A percentile compares a stretch with the other conserved stretches of the same genome.
These are phyloP conservation scores for Cinclus mexicanus DNA, from an alignment of 2,113 vertebrate genomes.

Conservation along the genomic window DNA sequence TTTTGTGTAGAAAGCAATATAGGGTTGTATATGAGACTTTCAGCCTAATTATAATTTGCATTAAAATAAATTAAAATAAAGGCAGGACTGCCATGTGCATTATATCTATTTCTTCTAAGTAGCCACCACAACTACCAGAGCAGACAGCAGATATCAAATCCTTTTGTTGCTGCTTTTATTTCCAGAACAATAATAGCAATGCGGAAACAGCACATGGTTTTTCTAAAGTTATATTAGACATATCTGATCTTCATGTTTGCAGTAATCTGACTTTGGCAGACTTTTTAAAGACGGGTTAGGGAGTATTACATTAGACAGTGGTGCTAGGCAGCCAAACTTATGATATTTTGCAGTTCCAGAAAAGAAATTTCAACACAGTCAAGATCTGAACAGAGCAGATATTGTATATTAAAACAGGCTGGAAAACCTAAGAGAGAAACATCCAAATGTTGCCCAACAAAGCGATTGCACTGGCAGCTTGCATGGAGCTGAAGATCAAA, in stretches of 20 bases:
- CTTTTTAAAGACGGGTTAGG: slow-evolving; percentile 41
- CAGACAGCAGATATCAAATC: slow-evolving; percentile 56
- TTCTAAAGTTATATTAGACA: slow-evolving; percentile 53
- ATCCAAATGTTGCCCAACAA: slow-evolving; percentile 14
- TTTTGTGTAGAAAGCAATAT: not conserved
- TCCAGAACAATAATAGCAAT: slow-evolving; percentile 41
- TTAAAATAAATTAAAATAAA: not conserved
- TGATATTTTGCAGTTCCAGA: slow-evolving; percentile 63
- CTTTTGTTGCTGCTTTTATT: slow-evolving; percentile 14
- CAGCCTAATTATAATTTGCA: not conserved
- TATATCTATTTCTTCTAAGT: not conserved
- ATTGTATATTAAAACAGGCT: slow-evolving; percentile 44
- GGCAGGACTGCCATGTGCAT: not conserved
- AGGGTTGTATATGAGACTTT: not conserved
- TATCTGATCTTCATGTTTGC: slow-evolving; percentile 66
- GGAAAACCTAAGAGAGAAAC: slow-evolving; percentile 21
- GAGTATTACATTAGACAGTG: slow-evolving; percentile 59
- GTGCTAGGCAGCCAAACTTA: slow-evolving; percentile 54
- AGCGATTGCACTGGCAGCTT: not conserved
- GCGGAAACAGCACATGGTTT: slow-evolving; percentile 38
- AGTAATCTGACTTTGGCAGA: slow-evolving; percentile 64
- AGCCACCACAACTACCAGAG: not conserved
- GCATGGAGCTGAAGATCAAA: not conserved
- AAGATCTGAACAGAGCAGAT: slow-evolving; percentile 56
- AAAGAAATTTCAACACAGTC: slow-evolving; percentile 29